Evolutionary conservation across 2,888 invertebrate genomes (phyloP), one percentile per base, ranked within the genome.

Genomic region (Stenchaetothrips biformis): DNA sequence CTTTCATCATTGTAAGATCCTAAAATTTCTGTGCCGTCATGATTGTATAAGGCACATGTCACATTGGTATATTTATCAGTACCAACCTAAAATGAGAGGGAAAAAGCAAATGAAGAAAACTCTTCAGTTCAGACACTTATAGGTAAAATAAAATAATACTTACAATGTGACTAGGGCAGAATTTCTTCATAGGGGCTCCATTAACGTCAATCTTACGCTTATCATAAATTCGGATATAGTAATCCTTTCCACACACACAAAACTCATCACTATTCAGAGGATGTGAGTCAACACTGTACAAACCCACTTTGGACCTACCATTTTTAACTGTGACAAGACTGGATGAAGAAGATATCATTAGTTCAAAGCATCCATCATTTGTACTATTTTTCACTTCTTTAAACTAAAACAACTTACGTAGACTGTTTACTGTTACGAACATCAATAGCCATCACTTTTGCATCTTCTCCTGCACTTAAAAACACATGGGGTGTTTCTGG

Each of bases 1-100:
- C 95, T 94, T 82, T 96, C 96, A 85, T 97, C 96, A 86, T 95
- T 97, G 87, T 97, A 98, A 0, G 96, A 95, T n/a, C 94, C 97
- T 16, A 98, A 88, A 80, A 98, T 92, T 89, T 97, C 96, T 79
- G 93, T 91, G 77, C 98, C 98, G 87, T 95, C 92, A 88, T 95
- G 92, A 87, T 95, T 98, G 88, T 95, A 98, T 3, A 96, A 92
- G 9, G 95, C 95, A 85, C 95, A 95, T 0, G 98, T 97, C 3
- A 98, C 91, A 85, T 95, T 93, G 18, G 89, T 88, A 82, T 87
- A 86, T 79, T 86, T 85, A 82, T 88, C 86, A 80, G 85, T 84
- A 80, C 85, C 84, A 18, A 86, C 82, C 87, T 87, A 83, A 78
- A 84, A 84, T 80, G 53, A 53, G 2, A 79, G 53, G 13, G 49